Percentiles rank a stretch among this genome's conserved stretches.
Conservation (phyloP, 2,113 vertebrate genomes). For the Bubo bubo region DNA sequence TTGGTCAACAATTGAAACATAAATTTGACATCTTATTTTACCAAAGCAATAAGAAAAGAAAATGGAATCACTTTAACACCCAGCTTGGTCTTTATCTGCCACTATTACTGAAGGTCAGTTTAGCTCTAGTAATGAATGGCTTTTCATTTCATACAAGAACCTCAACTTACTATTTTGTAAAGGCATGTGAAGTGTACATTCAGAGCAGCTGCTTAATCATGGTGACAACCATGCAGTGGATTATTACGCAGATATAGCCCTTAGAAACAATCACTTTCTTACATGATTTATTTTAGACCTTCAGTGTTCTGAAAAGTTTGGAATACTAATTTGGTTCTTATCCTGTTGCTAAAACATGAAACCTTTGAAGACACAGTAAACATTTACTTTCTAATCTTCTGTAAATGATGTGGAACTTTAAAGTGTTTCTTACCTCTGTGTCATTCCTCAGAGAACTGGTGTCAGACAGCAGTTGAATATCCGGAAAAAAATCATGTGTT, state of each 20-base stretch:
- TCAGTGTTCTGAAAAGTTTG: not conserved
- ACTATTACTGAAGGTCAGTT: not conserved
- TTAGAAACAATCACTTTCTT: not conserved
- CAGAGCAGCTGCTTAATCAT: not conserved
- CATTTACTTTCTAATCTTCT: not conserved
- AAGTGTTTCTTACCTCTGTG: constrained; percentile 35
- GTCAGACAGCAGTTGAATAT: constrained; percentile 32
- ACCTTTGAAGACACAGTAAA: not conserved
- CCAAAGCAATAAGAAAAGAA: not conserved
- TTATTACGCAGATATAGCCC: not conserved
- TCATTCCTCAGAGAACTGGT: not conserved
- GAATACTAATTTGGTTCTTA: not conserved
- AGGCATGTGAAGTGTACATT: not conserved
- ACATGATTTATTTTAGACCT: not conserved
- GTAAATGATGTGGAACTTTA: not conserved
- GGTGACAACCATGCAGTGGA: not conserved
- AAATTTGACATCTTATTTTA: not conserved
- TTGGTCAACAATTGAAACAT: not conserved
- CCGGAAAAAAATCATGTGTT: constrained; percentile 44
- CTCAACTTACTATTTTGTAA: not conserved
- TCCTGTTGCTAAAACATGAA: not conserved
- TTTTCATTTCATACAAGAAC: not conserved
- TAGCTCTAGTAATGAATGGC: not conserved
- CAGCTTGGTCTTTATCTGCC: not conserved
- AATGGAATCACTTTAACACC: not conserved